Evolutionary conservation across 2,113 vertebrate genomes (phyloP).

Genomic region (Hystrix cristata): DNA sequence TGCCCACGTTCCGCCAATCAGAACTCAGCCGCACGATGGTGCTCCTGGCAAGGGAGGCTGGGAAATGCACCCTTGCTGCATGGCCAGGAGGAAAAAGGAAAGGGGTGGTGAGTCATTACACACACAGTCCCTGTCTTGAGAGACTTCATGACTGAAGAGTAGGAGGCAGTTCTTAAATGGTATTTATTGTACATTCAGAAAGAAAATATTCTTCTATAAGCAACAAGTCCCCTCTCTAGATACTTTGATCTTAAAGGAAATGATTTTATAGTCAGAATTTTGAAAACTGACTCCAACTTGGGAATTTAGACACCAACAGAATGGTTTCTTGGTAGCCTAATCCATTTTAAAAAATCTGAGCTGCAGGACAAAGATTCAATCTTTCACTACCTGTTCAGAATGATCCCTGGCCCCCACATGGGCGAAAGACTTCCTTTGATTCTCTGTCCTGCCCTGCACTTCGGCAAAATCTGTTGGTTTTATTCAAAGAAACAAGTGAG

Average conservation of each 20-base stretch:
- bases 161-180: background rate
- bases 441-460: background rate
- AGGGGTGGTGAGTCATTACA: background rate
- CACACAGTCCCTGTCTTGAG: background rate
- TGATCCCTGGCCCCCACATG: background rate
- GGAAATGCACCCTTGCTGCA: background rate
- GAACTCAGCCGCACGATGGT: background rate
- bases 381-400: background rate
- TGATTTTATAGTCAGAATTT: background rate
- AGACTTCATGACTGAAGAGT: background rate
- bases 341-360: background rate
- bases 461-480: background rate
- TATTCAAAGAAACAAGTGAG: background rate
- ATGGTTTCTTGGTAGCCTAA: background rate
- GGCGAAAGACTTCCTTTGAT: background rate
- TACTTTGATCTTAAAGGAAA: slow-evolving; percentile 4
- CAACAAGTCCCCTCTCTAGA: background rate
- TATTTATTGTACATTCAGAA: background rate
- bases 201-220: background rate
- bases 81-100: background rate
- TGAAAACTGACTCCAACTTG: background rate
- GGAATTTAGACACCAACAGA: background rate
- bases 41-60: background rate
- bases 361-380: background rate
- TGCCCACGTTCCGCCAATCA: background rate